Conservation (phyloP, 2,113 vertebrate genomes). For the Hemicordylus capensis region DNA sequence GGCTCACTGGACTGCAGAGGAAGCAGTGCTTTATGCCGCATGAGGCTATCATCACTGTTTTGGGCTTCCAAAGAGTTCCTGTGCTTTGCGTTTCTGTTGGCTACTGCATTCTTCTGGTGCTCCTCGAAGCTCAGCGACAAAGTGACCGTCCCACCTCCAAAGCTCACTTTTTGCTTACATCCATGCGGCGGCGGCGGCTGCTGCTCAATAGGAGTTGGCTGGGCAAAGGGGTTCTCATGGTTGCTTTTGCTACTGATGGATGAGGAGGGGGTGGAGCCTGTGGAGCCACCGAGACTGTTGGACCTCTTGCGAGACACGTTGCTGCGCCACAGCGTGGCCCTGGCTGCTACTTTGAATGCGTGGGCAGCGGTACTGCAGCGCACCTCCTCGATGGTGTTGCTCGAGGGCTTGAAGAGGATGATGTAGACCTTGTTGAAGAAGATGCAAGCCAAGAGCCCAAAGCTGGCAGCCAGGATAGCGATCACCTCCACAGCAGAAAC, state of each 20-base stretch:
- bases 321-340: slow-evolving; percentile 89
- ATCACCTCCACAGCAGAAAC: slow-evolving; percentile 97
- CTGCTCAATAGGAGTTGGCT: slow-evolving; percentile 53
- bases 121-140: slow-evolving; percentile 93
- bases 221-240: slow-evolving; percentile 80
- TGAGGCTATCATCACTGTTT: slow-evolving; percentile 73
- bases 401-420: slow-evolving; percentile 94
- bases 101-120: slow-evolving; percentile 83
- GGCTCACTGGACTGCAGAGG: slow-evolving; percentile 74
- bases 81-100: slow-evolving; percentile 67
- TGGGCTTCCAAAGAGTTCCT: slow-evolving; percentile 79
- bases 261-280: slow-evolving; percentile 89
- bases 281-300: slow-evolving; percentile 88
- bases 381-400: slow-evolving; percentile 96
- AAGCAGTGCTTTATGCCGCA: slow-evolving; percentile 73
- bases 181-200: slow-evolving; percentile 73
- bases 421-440: slow-evolving; percentile 99
- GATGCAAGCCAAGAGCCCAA: slow-evolving; percentile 93
- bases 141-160: slow-evolving; percentile 91
- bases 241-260: slow-evolving; percentile 93
- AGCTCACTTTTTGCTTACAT: slow-evolving; percentile 92
- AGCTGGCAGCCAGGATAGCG: slow-evolving; percentile 95
- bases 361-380: slow-evolving; percentile 95
- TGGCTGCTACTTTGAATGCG: slow-evolving; percentile 94
- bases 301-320: slow-evolving; percentile 88